phyloP scores from a whole-genome alignment of 2,888 invertebrate genomes.

The Caradrina kadenii region DNA sequence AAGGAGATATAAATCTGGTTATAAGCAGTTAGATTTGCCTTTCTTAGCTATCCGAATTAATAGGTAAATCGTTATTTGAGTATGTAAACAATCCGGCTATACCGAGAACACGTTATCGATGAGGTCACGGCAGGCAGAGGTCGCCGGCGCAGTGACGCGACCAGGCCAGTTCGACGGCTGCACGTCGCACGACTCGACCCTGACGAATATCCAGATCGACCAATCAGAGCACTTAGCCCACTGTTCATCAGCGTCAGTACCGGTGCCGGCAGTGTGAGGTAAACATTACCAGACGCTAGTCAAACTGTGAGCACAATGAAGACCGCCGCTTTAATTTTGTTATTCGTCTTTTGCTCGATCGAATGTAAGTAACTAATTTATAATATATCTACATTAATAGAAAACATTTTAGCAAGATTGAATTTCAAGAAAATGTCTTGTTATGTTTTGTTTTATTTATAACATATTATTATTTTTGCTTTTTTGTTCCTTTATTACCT shows the following conservation, averaged over 20 bases:
- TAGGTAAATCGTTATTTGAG: constrained; percentile 20
- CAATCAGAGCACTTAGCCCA: constrained; percentile 49
- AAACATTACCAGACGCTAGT: constrained; percentile 52
- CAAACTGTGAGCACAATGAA: constrained; percentile 76
- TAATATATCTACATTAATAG: neutral
- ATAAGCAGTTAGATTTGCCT: neutral
- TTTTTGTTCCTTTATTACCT: neutral
- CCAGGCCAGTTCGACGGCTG: constrained; percentile 47
- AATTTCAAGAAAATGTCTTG: neutral
- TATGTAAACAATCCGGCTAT: constrained; percentile 64
- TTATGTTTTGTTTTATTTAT: too few relatives aligned
- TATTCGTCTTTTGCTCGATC: constrained; percentile 76
- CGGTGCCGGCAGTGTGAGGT: constrained; percentile 37
- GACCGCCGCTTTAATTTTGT: constrained; percentile 72
- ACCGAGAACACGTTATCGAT: constrained; percentile 76
- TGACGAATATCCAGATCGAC: constrained; percentile 62
- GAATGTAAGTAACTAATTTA: constrained; percentile 69
- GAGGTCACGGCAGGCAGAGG: constrained; percentile 80
- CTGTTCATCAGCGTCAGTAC: constrained; percentile 27
- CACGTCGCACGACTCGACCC: constrained; percentile 67
- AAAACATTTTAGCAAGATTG: neutral
- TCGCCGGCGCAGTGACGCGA: constrained; percentile 66
- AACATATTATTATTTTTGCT: neutral
- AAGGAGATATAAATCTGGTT: neutral
- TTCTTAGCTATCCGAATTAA: constrained; percentile 7